Percentiles rank a stretch among this genome's conserved stretches.
Conservation (phyloP, 2,888 invertebrate genomes). For the Melanargia galathea region DNA sequence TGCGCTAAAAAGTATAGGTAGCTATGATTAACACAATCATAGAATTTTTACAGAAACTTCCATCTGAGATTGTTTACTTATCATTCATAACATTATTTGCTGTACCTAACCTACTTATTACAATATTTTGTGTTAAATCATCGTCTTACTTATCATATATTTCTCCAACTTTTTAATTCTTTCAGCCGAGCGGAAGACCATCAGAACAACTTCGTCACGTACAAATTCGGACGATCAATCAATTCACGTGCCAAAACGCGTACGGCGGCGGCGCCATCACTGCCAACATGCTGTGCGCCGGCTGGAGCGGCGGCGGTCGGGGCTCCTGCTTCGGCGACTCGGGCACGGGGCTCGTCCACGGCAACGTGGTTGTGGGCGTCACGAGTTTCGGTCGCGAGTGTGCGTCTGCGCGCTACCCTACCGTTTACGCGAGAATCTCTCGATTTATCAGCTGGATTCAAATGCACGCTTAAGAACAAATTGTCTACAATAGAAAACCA, state of each 20-base stretch:
- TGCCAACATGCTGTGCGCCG: conserved; percentile 56
- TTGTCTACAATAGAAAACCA: not conserved
- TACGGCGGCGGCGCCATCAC: conserved; percentile 46
- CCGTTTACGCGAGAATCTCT: conserved; percentile 12
- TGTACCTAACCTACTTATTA: too few relatives aligned
- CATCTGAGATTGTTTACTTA: too few relatives aligned
- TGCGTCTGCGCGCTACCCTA: not conserved
- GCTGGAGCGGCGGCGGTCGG: conserved; percentile 52
- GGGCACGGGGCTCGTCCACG: not conserved
- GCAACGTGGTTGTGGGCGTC: not conserved
- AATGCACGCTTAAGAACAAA: not conserved
- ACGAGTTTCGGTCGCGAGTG: not conserved
- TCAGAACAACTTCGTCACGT: conserved; percentile 54
- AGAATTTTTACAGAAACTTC: too few relatives aligned
- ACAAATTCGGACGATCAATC: conserved; percentile 51
- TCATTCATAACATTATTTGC: too few relatives aligned
- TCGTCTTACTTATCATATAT: not conserved
- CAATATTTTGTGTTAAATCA: too few relatives aligned
- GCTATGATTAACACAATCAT: too few relatives aligned
- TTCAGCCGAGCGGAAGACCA: conserved; percentile 30
- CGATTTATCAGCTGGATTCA: conserved; percentile 9
- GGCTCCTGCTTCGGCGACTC: conserved; percentile 27
- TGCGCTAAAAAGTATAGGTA: too few relatives aligned
- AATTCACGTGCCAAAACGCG: conserved; percentile 46
- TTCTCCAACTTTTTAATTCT: not conserved